A percentile compares a stretch with the other conserved stretches of the same genome.
Conservation (phyloP, 2,113 vertebrate genomes). For the Passer montanus region DNA sequence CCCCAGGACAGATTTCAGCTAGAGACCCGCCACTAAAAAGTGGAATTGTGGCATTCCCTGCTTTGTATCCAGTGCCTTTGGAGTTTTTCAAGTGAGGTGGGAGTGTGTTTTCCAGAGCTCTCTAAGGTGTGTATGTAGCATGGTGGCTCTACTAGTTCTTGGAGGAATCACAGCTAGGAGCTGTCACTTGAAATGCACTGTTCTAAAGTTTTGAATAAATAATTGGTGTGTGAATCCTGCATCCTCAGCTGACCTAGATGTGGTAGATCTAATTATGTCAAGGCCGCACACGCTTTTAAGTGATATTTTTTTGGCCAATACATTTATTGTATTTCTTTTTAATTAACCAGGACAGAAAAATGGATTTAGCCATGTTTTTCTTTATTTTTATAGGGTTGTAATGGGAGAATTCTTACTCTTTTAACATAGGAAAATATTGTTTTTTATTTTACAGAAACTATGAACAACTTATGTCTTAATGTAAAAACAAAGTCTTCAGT, state of each 20-base stretch:
- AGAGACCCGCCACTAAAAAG: not conserved
- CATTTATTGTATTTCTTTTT: not conserved
- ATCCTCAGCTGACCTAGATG: slow-evolving; percentile 47
- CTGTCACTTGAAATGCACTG: not conserved
- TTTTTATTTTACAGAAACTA: not conserved
- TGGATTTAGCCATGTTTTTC: not conserved
- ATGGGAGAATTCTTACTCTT: not conserved
- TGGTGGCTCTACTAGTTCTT: not conserved
- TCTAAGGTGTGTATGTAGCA: not conserved
- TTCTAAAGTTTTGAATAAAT: slow-evolving; percentile 54
- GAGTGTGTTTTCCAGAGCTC: not conserved
- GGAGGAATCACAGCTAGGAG: not conserved
- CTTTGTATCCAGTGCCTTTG: not conserved
- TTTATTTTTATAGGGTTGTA: not conserved
- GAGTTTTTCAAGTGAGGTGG: not conserved
- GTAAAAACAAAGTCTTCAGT: not conserved
- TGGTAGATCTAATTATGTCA: slow-evolving; percentile 52
- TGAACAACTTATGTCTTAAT: not conserved
- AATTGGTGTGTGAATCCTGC: slow-evolving; percentile 3
- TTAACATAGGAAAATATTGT: not conserved
- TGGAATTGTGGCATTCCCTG: not conserved
- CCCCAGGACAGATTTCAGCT: not conserved
- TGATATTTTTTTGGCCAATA: not conserved
- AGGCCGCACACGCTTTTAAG: not conserved
- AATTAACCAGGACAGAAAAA: not conserved